Evolutionary conservation across 2,113 vertebrate genomes (phyloP), one percentile per base, ranked within the genome.

Genomic region (Carassius carassius): DNA sequence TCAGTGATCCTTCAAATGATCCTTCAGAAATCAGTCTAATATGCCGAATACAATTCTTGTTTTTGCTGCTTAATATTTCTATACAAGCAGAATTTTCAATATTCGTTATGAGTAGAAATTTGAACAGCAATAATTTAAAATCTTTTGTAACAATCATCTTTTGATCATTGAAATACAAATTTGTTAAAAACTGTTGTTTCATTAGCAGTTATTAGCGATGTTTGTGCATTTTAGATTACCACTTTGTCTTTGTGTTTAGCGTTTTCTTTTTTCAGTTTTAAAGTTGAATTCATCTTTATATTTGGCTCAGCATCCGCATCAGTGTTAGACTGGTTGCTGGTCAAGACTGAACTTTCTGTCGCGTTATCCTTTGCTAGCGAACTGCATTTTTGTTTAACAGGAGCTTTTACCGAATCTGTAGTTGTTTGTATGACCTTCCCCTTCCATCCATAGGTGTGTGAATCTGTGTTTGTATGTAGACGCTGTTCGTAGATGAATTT

Each of bases 381-480:
- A 76, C 70, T 14, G 49, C 51, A 41, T 60, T 70, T 16, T 16
- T 54, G 14, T 32, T 86, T 35, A 35, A 62, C 78, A 65, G 21
- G 7, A 17, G 32, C 29, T 78, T 72, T 47, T 41, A 25, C 17
- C 4, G 3, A 78, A 78, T 58, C 17, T 56, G 41, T 58, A 72
- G 47, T 35, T 72, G 58, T 65, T 65, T 65, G 41, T 65, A 19
- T 69, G 63, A 78, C 54, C 76, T 78, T 78, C 76, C 29, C 49
- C 19, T 58, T 37, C 32, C 29, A 37, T 58, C 25, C 54, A 78
- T 32, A 62, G 35, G 32, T 17, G 77, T 58, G 10, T 62, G 32
- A 29, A 47, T 54, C 1, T 35, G 51, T 49, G 13, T 78, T 37
- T 54, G 51, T 5, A 62, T 14, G 79, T 51, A 69, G n/a, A 76